Conservation (phyloP, 2,888 invertebrate species). For the Plemyria rubiginata region DNA sequence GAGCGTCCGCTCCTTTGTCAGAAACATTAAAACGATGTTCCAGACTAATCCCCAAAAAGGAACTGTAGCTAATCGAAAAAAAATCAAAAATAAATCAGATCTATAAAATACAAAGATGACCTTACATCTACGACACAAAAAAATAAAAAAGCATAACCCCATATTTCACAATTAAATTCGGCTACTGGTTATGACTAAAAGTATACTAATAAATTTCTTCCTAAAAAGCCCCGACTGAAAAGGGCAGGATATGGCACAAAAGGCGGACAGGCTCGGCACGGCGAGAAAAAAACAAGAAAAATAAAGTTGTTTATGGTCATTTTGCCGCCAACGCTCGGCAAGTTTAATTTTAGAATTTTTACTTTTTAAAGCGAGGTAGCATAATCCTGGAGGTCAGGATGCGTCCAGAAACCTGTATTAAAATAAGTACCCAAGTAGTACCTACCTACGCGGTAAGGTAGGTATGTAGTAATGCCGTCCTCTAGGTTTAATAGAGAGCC, state of each 20-base stretch:
- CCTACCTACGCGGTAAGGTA: constrained; percentile 15
- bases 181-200: constrained; percentile 83
- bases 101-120: constrained; percentile 74
- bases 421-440: constrained; percentile 13
- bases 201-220: constrained; percentile 82
- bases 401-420: constrained; percentile 39
- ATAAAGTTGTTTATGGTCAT: constrained; percentile 77
- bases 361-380: constrained; percentile 52
- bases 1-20: constrained; percentile 69
- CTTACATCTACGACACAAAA: constrained; percentile 66
- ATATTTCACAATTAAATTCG: constrained; percentile 83
- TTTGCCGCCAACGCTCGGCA: constrained; percentile 78
- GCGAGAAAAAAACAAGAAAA: constrained; percentile 64
- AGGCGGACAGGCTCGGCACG: constrained; percentile 66
- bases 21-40: constrained; percentile 64
- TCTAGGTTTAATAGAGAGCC: constrained; percentile 15
- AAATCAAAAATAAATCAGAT: constrained; percentile 44
- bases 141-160: constrained; percentile 60
- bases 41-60: constrained; percentile 67
- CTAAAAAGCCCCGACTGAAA: constrained; percentile 82
- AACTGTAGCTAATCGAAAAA: constrained; percentile 61
- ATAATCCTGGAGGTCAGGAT: constrained; percentile 35
- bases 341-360: constrained; percentile 77
- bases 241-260: constrained; percentile 81
- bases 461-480: constrained; percentile 23